A percentile compares a stretch with the other conserved stretches of the same genome.
Conservation (phyloP, 1,140 invertebrate species). For the Bombus polaris region DNA sequence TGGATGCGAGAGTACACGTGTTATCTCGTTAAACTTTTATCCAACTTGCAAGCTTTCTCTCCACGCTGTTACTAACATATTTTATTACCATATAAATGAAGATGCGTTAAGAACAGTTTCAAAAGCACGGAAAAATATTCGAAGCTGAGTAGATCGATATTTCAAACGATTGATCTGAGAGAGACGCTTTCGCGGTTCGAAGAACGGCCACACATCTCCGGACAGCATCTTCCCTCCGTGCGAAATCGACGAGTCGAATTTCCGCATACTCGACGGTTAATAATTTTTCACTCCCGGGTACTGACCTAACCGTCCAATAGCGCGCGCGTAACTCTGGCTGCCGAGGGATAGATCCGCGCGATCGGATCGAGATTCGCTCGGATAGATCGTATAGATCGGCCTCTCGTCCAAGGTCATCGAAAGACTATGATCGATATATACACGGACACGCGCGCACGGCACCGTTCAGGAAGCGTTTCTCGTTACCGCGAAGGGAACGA, state of each 20-base stretch:
- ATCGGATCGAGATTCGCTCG: constrained; percentile 11
- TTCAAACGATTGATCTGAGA: neutral
- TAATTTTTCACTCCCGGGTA: constrained; percentile 22
- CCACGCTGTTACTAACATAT: no score
- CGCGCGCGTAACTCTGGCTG: constrained; percentile 5
- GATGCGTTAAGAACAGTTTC: no score
- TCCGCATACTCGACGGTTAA: constrained; percentile 45
- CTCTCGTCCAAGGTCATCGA: constrained; percentile 50
- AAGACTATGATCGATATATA: constrained; percentile 55
- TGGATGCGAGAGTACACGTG: no score
- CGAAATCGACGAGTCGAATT: constrained; percentile 40
- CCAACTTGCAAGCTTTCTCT: no score
- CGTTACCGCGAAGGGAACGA: constrained; percentile 42
- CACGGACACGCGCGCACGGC: neutral
- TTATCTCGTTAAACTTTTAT: no score
- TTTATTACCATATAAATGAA: no score
- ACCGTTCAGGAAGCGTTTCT: constrained; percentile 48
- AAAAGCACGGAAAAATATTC: no score
- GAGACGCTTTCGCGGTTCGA: neutral
- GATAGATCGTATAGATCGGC: constrained; percentile 32
- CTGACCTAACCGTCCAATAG: constrained; percentile 8
- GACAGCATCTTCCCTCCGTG: neutral
- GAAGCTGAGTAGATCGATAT: neutral
- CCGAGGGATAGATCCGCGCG: neutral
- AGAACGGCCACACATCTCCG: neutral